These are phyloP conservation scores for Tetragonula carbonaria DNA, from an alignment of 2,888 invertebrate genomes.

Conservation along the genomic window DNA sequence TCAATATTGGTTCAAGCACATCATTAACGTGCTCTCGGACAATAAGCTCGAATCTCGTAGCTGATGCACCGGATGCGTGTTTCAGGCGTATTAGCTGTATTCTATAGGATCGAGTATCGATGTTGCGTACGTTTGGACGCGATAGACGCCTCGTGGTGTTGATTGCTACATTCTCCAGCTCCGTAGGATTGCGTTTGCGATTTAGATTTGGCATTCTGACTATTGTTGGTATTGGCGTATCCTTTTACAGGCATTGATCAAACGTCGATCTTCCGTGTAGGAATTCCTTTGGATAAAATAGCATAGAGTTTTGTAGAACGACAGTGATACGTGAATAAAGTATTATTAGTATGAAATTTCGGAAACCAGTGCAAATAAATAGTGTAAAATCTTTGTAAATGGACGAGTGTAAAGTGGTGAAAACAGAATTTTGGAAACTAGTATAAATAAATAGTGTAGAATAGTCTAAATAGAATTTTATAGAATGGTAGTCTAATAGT, in stretches of 20 bases:
- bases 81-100: conserved; percentile 24
- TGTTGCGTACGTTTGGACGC: conserved; percentile 11
- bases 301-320: no score
- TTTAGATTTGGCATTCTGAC: background rate
- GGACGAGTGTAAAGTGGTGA: no score
- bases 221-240: background rate
- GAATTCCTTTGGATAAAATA: background rate
- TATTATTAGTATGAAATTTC: no score
- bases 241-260: background rate
- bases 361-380: no score
- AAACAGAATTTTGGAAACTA: no score
- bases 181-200: background rate
- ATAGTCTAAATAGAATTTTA: no score
- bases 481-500: no score
- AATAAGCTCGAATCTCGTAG: conserved; percentile 21
- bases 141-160: conserved; percentile 14
- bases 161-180: conserved; percentile 16
- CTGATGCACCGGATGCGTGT: conserved; percentile 25
- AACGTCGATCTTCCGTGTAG: background rate
- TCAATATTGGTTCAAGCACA: conserved; percentile 13
- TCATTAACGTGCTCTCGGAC: conserved; percentile 36
- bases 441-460: no score
- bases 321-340: no score
- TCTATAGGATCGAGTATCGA: conserved; percentile 27
- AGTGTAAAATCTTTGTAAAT: no score